Evolutionary conservation across 2,888 invertebrate genomes (phyloP), one percentile per base, ranked within the genome.

Genomic region (Eupithecia insigniata): DNA sequence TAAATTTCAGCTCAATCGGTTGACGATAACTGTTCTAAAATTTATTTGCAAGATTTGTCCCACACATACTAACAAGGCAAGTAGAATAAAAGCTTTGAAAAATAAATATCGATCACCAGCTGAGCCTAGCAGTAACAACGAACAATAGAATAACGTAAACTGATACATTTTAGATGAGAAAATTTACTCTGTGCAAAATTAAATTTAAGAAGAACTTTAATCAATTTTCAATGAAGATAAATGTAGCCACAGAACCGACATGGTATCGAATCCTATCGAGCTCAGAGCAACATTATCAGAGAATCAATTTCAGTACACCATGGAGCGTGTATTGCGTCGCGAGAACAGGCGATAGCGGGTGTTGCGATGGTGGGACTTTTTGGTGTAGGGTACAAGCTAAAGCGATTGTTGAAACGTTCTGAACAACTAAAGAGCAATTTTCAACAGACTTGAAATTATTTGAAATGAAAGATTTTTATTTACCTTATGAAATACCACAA

Each of bases 281-380:
- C 58, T 43, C 67, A 69, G 51, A 73, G 72, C 66, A 73, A 72
- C 79, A 79, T 79, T 85, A 86, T 85, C 85, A 78, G 82, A 77
- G 82, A 83, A 84, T 82, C 86, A 90, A 87, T 87, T 85, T 85
- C 80, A 84, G 84, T 83, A 82, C 83, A 84, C 81, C 80, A 76
- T 78, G 78, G 78, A 74, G 81, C 81, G 82, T 83, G 84, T 77
- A 70, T 75, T 84, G 84, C 82, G 79, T 81, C 82, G 84, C 82
- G 84, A 83, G 82, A 85, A 88, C 87, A 86, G 81, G 82, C 79
- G 86, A 84, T 86, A 86, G 85, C 79, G 81, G 82, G 80, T 82
- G 83, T 83, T 83, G 78, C 78, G 84, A 83, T 85, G 82, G 75
- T 75, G 76, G 72, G 83, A 80, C 79, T 78, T 75, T 66, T 58